Percentiles rank a stretch among this genome's conserved stretches.
These are phyloP conservation scores for Allolobophora icterica DNA, from an alignment of 2,888 invertebrate species.

Conservation along the genomic window DNA sequence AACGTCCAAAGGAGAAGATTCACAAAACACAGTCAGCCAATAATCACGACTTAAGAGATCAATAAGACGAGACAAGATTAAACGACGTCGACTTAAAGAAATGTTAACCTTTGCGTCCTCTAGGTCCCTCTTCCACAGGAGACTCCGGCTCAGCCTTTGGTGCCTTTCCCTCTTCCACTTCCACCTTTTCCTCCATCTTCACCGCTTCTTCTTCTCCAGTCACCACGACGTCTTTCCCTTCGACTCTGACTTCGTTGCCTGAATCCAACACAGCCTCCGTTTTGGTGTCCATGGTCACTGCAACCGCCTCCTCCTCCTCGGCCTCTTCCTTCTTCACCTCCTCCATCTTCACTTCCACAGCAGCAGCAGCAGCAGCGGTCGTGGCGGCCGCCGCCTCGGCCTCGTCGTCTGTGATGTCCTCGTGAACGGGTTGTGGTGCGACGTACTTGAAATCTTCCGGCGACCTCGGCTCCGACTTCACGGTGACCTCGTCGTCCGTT, in stretches of 20 bases:
- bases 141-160: neutral
- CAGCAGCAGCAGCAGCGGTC: neutral
- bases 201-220: neutral
- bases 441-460: constrained; percentile 37
- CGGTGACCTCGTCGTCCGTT: constrained; percentile 28
- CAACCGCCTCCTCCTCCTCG: neutral
- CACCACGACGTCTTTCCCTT: neutral
- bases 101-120: constrained; percentile 7
- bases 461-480: constrained; percentile 37
- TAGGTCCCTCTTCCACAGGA: neutral
- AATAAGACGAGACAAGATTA: too few species aligned
- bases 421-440: constrained; percentile 5
- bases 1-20: too few species aligned
- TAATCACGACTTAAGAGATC: too few species aligned
- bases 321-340: neutral
- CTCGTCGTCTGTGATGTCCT: constrained; percentile 41
- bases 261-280: neutral
- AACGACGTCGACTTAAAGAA: neutral
- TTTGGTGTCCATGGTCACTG: neutral
- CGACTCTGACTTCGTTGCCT: neutral
- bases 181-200: constrained; percentile 17
- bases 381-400: neutral
- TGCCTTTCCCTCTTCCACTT: constrained; percentile 22
- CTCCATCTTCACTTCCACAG: neutral
- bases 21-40: too few species aligned